A percentile compares a stretch with the other conserved stretches of the same genome.
Evolutionary conservation across 2,797 vertebrate species (phyloP).

Genomic region (Chelon labrosus): DNA sequence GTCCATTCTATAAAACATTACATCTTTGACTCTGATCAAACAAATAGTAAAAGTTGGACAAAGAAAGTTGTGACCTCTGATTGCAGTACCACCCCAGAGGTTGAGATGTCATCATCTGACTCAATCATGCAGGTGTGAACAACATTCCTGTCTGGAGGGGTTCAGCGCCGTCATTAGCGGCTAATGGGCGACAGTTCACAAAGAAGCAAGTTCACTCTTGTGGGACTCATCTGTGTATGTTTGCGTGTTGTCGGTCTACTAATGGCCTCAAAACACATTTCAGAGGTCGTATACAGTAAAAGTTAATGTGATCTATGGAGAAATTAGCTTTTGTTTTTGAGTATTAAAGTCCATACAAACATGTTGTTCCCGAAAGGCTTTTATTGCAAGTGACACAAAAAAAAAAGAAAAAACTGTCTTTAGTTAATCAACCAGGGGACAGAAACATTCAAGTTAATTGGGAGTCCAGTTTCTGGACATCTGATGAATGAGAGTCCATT

Average conservation of each 20-base stretch:
- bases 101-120: not conserved
- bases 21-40: too few relatives aligned
- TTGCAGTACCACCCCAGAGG: conserved; percentile 19
- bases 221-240: not conserved
- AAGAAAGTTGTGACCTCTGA: conserved; percentile 39
- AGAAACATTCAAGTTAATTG: too few relatives aligned
- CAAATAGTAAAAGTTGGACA: too few relatives aligned
- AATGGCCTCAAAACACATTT: not conserved
- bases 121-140: conserved; percentile 22
- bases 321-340: not conserved
- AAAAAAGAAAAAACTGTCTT: too few relatives aligned
- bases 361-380: too few relatives aligned
- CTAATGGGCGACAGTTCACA: conserved; percentile 7
- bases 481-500: too few relatives aligned
- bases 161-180: not conserved
- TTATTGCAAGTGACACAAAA: too few relatives aligned
- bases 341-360: not conserved
- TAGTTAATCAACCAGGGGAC: too few relatives aligned
- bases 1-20: too few relatives aligned
- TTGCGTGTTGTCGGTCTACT: not conserved
- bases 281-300: not conserved
- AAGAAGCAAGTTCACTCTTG: not conserved
- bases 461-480: too few relatives aligned
- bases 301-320: not conserved
- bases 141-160: not conserved